phyloP scores from a whole-genome alignment of 1,140 invertebrate species.

The Bradysia coprophila region DNA sequence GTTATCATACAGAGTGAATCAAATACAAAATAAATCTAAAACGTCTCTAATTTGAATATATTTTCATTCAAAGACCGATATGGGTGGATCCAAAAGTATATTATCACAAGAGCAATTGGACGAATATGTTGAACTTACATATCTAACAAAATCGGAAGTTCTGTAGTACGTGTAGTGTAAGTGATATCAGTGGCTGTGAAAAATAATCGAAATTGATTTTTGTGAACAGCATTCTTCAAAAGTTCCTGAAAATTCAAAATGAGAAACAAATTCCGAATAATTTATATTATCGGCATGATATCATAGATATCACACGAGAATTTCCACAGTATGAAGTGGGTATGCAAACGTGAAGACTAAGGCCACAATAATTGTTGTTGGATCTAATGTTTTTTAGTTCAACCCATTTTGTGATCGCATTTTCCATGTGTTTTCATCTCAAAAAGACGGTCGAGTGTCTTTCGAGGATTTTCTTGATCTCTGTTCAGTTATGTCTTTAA shows the following conservation, averaged over 20 bases:
- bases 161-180: neutral
- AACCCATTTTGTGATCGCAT: slow-evolving; percentile 53
- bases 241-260: neutral
- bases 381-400: slow-evolving; percentile 27
- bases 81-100: neutral
- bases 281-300: neutral
- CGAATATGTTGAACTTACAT: neutral
- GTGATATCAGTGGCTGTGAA: neutral
- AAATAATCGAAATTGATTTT: neutral
- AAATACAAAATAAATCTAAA: too few species aligned
- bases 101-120: neutral
- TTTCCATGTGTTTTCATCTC: slow-evolving; percentile 51
- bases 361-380: neutral
- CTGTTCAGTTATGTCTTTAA: slow-evolving; percentile 48
- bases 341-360: too few species aligned
- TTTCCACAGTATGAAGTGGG: neutral
- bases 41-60: too few species aligned
- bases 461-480: slow-evolving; percentile 62
- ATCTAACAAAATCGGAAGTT: neutral
- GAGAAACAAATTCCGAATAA: neutral
- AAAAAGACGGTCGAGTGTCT: slow-evolving; percentile 37
- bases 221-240: neutral
- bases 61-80: too few species aligned
- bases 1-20: too few species aligned
- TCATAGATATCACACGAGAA: neutral